These are phyloP conservation scores for Cheiracanthium punctorium DNA, from an alignment of 2,888 invertebrate genomes.

Conservation along the genomic window DNA sequence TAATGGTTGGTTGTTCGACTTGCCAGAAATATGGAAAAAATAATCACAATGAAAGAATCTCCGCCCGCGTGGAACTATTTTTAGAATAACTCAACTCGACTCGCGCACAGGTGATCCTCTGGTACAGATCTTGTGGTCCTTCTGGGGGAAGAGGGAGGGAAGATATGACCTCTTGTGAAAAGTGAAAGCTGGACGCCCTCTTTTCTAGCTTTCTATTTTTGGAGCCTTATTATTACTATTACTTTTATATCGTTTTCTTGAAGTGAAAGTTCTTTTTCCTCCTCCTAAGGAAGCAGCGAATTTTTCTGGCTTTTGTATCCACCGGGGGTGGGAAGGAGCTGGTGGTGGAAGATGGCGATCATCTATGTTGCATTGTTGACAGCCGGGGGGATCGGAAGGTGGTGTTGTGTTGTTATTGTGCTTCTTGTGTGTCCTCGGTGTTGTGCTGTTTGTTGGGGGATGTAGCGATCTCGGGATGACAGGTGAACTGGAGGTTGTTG, in stretches of 20 bases:
- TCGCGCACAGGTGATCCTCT: background rate
- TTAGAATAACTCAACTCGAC: background rate
- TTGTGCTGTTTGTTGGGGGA: conserved; percentile 15
- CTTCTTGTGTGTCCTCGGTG: background rate
- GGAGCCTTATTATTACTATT: conserved; percentile 19
- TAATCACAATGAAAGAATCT: background rate
- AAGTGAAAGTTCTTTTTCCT: conserved; percentile 7
- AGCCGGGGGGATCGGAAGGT: background rate
- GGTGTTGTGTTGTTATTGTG: background rate
- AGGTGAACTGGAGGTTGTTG: background rate
- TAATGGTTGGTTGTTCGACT: conserved; percentile 39
- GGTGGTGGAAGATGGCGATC: background rate
- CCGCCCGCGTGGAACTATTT: background rate
- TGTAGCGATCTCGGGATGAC: background rate
- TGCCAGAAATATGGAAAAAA: conserved; percentile 24
- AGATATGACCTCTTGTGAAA: background rate
- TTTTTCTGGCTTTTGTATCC: background rate
- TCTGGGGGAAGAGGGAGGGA: background rate
- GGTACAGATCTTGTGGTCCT: background rate
- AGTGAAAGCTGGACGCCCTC: conserved; percentile 14
- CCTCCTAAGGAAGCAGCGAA: background rate
- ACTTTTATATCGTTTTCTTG: no score
- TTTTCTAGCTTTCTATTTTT: conserved; percentile 12
- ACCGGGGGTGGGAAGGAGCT: background rate
- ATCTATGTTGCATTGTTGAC: conserved; percentile 5